Evolutionary conservation across 2,797 vertebrate genomes (phyloP), one percentile per base, ranked within the genome.

Genomic region (Myotis myotis): DNA sequence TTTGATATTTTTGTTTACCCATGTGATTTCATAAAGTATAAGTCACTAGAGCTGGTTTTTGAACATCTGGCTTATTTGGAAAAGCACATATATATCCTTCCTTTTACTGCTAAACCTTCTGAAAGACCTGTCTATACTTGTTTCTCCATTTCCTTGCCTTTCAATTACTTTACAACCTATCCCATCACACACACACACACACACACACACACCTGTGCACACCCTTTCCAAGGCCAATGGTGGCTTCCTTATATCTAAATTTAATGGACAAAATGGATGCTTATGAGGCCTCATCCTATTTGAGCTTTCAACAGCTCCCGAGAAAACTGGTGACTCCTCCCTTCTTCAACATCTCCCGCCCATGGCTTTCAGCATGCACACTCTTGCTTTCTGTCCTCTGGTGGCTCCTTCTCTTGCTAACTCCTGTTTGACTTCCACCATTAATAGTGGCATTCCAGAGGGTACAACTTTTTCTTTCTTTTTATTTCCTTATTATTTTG

Each of bases 71-170:
- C 16, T 79, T 64, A 71, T 79, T 72, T 71, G 57, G 62, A 36
- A 91, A 91, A 83, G 49, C 20, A 72, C 30, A 15, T 75, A 1
- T 41, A 75, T 71, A 60, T 71, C 30, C 11, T 85, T 28, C 41
- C 4, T 28, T 84, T 47, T 33, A 60, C 49, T 60, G 41, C 51
- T 28, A 53, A 55, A 15, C 5, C 62, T 81, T 71, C 30, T 22
- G 66, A 44, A 44, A 44, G 44, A 10, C 44, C 44, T 44, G 44
- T 44, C 10, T 44, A 44, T 10, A 44, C 44, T 44, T 44, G 44
- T 44, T 11, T 76, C 41, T 95, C 75, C 44, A 90, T 19, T 70
- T 82, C 38, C 64, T 79, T 57, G n/a, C 33, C n/a, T 83, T 57
- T 78, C 74, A 87, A 66, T 57, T n/a, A 76, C 13, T 78, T 72